These are phyloP conservation scores for Cyprinodon diabolis DNA, from an alignment of 2,797 vertebrate genomes.

Conservation along the genomic window DNA sequence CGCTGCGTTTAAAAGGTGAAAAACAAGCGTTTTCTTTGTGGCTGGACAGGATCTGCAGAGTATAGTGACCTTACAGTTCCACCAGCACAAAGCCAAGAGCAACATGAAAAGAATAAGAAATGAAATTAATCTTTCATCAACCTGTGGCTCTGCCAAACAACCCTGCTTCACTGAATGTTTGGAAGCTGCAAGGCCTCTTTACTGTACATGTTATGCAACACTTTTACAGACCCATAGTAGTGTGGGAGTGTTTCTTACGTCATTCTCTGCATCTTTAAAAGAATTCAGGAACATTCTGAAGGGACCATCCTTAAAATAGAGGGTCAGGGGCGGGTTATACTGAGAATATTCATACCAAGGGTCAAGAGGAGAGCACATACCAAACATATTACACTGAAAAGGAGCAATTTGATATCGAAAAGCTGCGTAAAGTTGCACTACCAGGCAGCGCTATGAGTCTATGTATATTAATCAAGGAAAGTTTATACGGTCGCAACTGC, in stretches of 20 bases:
- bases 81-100: constrained; percentile 35
- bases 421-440: too few relatives aligned
- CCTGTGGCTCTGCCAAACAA: constrained; percentile 25
- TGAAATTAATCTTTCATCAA: constrained; percentile 52
- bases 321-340: not conserved
- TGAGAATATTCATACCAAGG: not conserved
- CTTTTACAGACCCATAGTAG: not conserved
- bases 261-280: not conserved
- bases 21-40: constrained; percentile 43
- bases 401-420: too few relatives aligned
- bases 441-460: too few relatives aligned
- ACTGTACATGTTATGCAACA: not conserved
- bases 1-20: constrained; percentile 43
- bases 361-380: not conserved
- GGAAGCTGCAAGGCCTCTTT: constrained; percentile 12
- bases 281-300: too few relatives aligned
- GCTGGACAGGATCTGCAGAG: constrained; percentile 29
- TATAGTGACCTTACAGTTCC: constrained; percentile 40
- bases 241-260: not conserved
- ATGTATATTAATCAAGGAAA: too few relatives aligned
- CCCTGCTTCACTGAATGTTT: constrained; percentile 31
- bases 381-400: too few relatives aligned
- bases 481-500: too few relatives aligned
- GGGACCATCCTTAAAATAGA: not conserved
- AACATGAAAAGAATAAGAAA: constrained; percentile 51